These are phyloP conservation scores for Lanistes nyassanus DNA, from an alignment of 1,140 invertebrate genomes.

Conservation along the genomic window DNA sequence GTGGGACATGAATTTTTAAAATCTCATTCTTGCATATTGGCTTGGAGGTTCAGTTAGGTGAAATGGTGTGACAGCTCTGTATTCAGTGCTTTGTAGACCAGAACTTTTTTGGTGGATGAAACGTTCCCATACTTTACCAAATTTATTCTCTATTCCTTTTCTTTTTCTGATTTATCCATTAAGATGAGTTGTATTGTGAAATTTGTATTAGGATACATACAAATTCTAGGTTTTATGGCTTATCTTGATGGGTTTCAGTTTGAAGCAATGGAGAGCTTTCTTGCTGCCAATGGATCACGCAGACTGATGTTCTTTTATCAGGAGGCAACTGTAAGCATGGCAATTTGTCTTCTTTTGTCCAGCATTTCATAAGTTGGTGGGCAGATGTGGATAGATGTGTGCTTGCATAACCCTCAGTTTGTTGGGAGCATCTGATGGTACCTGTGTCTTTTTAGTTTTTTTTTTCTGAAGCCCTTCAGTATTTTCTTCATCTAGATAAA, in stretches of 20 bases:
- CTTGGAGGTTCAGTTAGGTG: no score
- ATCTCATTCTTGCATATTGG: no score
- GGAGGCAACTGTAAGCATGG: slow-evolving; percentile 75
- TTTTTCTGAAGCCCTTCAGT: neutral
- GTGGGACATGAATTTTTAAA: no score
- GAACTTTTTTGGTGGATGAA: no score
- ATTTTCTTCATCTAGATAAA: neutral
- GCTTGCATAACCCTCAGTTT: neutral
- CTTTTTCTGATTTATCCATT: neutral
- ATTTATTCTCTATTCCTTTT: neutral
- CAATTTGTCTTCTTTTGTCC: neutral
- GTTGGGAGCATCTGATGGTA: neutral
- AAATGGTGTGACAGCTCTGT: no score
- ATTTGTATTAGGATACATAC: neutral
- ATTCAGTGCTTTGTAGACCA: no score
- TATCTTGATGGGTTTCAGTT: slow-evolving; percentile 53
- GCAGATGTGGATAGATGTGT: neutral
- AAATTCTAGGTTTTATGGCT: no score
- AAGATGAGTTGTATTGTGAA: neutral
- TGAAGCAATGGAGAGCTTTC: slow-evolving; percentile 80
- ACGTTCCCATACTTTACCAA: no score
- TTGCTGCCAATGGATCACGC: slow-evolving; percentile 84
- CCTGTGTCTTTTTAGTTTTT: neutral
- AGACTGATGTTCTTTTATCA: slow-evolving; percentile 94
- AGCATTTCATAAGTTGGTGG: slow-evolving; percentile 9